Base-by-base conservation (phyloP, 2,888 invertebrate genomes). In the Parelbella ahira region DNA sequence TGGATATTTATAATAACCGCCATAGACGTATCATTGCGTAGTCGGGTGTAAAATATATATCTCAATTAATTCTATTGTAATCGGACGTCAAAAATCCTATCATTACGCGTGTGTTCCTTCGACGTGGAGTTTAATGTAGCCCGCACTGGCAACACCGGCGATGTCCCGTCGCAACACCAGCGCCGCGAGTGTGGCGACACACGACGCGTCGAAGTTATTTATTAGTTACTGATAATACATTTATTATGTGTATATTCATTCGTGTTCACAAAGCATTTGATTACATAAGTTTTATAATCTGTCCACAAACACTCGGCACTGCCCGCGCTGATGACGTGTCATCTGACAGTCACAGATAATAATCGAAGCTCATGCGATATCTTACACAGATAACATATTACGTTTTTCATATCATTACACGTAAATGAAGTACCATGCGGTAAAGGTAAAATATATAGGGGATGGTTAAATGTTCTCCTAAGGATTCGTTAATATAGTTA, bases 311-410 rank as follows among this genome's bases (percentile, higher is more conserved):
- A 23, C 41, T 19, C 27, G 11, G 30, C 8, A 21, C 10, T 12
- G 6, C 10, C 12, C 32, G 23, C 24, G 8, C 20, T 12, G 23
- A 44, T 44, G 46, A 48, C 24, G 36, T 47, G 42, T 48, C 39
- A 44, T 46, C 45, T 37, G 47, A 48, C 41, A 48, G 37, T 47
- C 47, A 48, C 42, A 46, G 39, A 57, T 58, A 24, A 41, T 13
- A 64, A 50, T 71, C 63, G 61, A 81, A 84, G 80, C 81, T 81
- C 77, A 71, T 75, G 69, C 68, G 67, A 66, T 63, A 62, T 67
- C 60, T 69, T 60, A 68, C 53, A 60, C 52, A 60, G 54, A 68
- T 63, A 66, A 56, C 61, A 62, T 67, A 51, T 48, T 15, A 10
- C 29, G 29, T 23, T 23, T 67, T 50, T 48, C 13, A 15, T 37